Evolutionary conservation across 2,797 vertebrate genomes (phyloP).

Genomic region (Rhyacichthys aspro): DNA sequence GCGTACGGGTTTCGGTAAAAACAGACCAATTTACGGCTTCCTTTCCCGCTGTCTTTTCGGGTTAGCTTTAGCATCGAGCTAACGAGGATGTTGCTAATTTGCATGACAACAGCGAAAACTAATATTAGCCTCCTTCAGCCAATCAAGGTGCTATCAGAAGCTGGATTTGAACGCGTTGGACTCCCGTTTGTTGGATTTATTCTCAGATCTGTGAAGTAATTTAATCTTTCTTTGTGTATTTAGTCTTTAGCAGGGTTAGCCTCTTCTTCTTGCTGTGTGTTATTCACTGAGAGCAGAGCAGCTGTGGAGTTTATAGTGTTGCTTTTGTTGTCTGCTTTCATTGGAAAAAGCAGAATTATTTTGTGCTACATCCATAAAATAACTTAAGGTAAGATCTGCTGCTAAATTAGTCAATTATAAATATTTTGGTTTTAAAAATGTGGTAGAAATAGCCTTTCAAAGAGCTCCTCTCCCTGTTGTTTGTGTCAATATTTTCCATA

Average conservation of each 20-base stretch:
- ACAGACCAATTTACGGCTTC: slow-evolving; percentile 26
- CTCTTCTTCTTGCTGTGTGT: slow-evolving; percentile 37
- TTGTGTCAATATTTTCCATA: too few relatives aligned
- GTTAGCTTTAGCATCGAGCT: slow-evolving; percentile 68
- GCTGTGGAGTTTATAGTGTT: slow-evolving; percentile 9
- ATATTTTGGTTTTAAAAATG: not conserved
- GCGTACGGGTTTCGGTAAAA: slow-evolving; percentile 11
- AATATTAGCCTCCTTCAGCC: slow-evolving; percentile 73
- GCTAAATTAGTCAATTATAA: too few relatives aligned
- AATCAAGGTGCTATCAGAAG: slow-evolving; percentile 64
- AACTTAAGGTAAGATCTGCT: slow-evolving; percentile 2
- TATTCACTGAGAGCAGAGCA: slow-evolving; percentile 14
- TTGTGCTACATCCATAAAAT: not conserved
- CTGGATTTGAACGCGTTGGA: slow-evolving; percentile 40
- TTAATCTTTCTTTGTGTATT: slow-evolving; percentile 43
- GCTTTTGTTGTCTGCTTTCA: slow-evolving; percentile 33
- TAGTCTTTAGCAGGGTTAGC: slow-evolving; percentile 44
- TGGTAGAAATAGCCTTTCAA: not conserved
- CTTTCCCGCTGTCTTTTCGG: slow-evolving; percentile 57
- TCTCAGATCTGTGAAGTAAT: slow-evolving; percentile 3
- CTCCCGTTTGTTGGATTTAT: slow-evolving; percentile 21
- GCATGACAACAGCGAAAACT: slow-evolving; percentile 82
- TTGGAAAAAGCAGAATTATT: not conserved
- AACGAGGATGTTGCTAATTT: slow-evolving; percentile 76
- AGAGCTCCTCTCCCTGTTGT: not conserved